A percentile compares a stretch with the other conserved stretches of the same genome.
phyloP scores from a whole-genome alignment of 2,888 invertebrate genomes.

The Poecilus cupreus region DNA sequence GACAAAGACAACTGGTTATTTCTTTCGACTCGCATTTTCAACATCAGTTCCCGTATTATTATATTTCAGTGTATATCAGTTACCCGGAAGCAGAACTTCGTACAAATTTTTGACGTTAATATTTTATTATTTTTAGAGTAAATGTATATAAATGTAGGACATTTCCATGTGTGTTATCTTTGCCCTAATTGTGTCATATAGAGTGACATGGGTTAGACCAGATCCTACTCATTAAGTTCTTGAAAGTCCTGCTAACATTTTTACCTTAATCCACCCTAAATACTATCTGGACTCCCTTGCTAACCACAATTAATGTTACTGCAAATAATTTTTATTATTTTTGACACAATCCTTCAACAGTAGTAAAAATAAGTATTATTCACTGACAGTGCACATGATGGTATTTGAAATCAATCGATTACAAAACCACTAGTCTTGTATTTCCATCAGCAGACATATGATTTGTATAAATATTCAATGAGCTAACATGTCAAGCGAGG shows the following conservation, averaged over 20 bases:
- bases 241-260: constrained; percentile 1
- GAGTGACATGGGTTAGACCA: constrained; percentile 15
- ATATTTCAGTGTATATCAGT: no score
- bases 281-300: neutral
- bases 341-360: no score
- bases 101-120: no score
- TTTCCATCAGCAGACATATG: neutral
- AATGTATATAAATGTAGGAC: constrained; percentile 10
- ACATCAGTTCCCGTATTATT: no score
- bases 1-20: no score
- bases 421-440: neutral
- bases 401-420: neutral
- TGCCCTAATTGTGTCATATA: constrained; percentile 14
- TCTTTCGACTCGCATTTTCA: no score
- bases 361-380: no score
- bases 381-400: no score
- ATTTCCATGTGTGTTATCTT: constrained; percentile 17
- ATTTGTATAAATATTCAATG: constrained; percentile 9
- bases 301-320: neutral
- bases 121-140: neutral
- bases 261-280: neutral
- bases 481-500: constrained; percentile 17
- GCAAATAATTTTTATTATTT: neutral
- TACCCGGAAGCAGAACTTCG: no score
- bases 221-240: constrained; percentile 27